Conservation (phyloP, 2,113 vertebrate genomes). For the Jacana jacana region DNA sequence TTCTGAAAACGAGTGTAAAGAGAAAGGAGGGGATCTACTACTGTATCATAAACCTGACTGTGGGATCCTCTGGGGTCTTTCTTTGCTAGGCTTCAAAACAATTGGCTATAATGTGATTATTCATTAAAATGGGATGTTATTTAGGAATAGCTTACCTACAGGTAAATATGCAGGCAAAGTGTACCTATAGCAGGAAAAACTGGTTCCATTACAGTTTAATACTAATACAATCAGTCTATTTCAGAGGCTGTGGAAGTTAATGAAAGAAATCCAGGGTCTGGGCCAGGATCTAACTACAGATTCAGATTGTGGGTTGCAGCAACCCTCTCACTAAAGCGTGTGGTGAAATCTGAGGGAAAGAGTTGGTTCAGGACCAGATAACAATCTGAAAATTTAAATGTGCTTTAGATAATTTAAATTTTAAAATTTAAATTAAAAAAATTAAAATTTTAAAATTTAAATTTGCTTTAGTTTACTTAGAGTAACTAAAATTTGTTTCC, state of each 20-base stretch:
- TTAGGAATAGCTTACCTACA: neutral
- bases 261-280: neutral
- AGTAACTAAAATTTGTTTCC: neutral
- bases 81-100: neutral
- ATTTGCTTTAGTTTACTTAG: neutral
- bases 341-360: neutral
- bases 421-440: no score
- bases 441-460: no score
- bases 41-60: neutral
- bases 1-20: slow-evolving; percentile 7
- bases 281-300: neutral
- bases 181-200: neutral
- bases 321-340: neutral
- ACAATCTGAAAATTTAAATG: neutral
- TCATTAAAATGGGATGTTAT: neutral
- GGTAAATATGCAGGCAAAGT: neutral
- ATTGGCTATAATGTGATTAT: neutral
- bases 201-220: neutral
- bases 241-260: neutral
- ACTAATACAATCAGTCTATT: neutral
- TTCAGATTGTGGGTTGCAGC: neutral
- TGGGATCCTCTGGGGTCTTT: neutral
- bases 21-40: neutral
- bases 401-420: no score
- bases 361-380: neutral